A percentile compares a stretch with the other conserved stretches of the same genome.
These are phyloP conservation scores for Drosophila sulfurigaster DNA, from an alignment of 1,140 invertebrate species.

Conservation along the genomic window DNA sequence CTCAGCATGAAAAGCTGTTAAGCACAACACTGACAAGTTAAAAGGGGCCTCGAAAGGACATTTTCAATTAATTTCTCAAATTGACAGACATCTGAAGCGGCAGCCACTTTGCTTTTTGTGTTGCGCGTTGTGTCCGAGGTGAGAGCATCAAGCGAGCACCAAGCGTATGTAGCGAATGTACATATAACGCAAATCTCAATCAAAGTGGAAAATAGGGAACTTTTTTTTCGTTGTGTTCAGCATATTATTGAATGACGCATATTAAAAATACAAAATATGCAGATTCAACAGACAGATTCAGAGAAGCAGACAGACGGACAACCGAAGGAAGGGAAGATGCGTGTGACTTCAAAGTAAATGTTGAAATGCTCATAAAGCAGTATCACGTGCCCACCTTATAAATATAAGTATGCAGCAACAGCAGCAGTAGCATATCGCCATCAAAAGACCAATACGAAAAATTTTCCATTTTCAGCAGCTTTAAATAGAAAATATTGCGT, in stretches of 20 bases:
- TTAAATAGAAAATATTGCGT: constrained; percentile 39
- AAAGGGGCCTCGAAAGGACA: constrained; percentile 1
- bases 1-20: constrained; percentile 39
- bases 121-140: not conserved
- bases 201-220: constrained; percentile 31
- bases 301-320: constrained; percentile 16
- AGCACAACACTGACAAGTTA: not conserved
- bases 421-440: not conserved
- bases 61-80: constrained; percentile 60
- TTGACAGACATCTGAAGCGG: constrained; percentile 48
- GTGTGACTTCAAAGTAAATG: constrained; percentile 51
- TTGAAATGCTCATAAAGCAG: constrained; percentile 16
- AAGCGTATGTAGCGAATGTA: not conserved
- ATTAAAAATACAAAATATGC: constrained; percentile 61
- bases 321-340: not conserved
- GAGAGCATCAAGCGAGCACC: not conserved
- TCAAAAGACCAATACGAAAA: constrained; percentile 13
- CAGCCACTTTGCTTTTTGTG: not conserved
- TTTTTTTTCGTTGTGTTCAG: not conserved
- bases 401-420: not conserved
- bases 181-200: constrained; percentile 19
- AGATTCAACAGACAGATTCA: constrained; percentile 21
- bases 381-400: not conserved
- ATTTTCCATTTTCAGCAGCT: not conserved
- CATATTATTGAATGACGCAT: constrained; percentile 54